A percentile compares a stretch with the other conserved stretches of the same genome.
phyloP scores from a whole-genome alignment of 1,140 invertebrate genomes.

The Zaprionus taronus region DNA sequence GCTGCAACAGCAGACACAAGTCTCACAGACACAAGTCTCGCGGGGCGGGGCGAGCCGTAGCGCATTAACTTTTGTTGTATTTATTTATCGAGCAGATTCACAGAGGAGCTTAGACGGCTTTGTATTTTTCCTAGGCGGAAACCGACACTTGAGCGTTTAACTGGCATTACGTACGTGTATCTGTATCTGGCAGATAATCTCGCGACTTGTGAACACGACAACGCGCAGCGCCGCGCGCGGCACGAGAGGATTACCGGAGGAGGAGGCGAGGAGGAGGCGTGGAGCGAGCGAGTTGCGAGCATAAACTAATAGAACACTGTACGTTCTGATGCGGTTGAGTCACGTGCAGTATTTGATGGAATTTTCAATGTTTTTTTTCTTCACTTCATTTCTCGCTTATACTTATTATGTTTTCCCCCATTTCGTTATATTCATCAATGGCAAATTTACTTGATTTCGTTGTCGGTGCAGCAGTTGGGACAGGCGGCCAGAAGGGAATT shows the following conservation, averaged over 20 bases:
- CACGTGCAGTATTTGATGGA: slow-evolving; percentile 30
- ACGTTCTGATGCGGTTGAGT: slow-evolving; percentile 11
- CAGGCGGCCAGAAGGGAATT: slow-evolving; percentile 44
- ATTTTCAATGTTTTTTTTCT: slow-evolving; percentile 19
- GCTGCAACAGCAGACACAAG: background rate
- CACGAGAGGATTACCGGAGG: slow-evolving; percentile 21
- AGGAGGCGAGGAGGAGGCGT: background rate
- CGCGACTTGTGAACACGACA: slow-evolving; percentile 11
- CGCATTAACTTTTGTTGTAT: slow-evolving; percentile 51
- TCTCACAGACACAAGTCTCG: background rate
- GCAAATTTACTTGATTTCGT: slow-evolving; percentile 16
- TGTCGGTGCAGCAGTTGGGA: slow-evolving; percentile 26
- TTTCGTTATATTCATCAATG: slow-evolving; percentile 7
- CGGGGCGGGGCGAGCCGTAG: background rate
- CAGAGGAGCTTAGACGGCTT: slow-evolving; percentile 37
- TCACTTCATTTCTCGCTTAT: slow-evolving; percentile 5
- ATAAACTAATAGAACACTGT: slow-evolving; percentile 26
- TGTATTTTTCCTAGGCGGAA: slow-evolving; percentile 50
- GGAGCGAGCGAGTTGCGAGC: background rate
- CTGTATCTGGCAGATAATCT: slow-evolving; percentile 29
- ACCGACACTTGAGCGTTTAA: slow-evolving; percentile 55
- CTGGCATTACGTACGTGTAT: slow-evolving; percentile 29
- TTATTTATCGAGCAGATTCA: slow-evolving; percentile 53
- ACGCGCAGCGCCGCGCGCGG: slow-evolving; percentile 16
- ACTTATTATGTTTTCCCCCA: background rate